Conservation (phyloP, 1,140 invertebrate genomes). For the Bombus superbus region DNA sequence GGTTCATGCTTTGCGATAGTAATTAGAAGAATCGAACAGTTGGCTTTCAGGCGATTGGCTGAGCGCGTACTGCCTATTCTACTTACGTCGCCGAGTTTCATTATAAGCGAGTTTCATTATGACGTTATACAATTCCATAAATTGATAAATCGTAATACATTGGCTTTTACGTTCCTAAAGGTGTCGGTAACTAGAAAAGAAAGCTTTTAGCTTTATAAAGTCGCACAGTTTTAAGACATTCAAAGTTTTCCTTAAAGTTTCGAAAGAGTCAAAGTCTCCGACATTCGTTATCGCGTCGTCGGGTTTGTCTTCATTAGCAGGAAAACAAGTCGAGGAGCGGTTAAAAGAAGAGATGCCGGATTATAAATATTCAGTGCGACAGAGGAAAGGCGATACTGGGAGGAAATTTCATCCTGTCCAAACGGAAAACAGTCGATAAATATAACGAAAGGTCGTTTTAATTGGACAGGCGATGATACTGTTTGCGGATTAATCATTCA, state of each 20-base stretch:
- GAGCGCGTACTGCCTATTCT: neutral
- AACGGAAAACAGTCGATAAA: too few species aligned
- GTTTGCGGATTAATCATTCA: neutral
- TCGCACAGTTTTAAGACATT: too few species aligned
- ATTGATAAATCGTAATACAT: neutral
- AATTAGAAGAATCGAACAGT: neutral
- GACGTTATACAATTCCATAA: too few species aligned
- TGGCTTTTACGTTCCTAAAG: neutral
- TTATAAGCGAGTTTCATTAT: too few species aligned
- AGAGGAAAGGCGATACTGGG: neutral
- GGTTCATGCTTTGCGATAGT: too few species aligned
- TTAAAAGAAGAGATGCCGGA: neutral
- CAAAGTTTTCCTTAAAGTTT: too few species aligned
- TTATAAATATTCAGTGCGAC: constrained; percentile 7
- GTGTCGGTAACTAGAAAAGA: too few species aligned
- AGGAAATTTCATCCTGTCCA: neutral
- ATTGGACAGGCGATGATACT: neutral
- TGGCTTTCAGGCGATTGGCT: neutral
- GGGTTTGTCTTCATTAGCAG: neutral
- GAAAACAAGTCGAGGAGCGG: neutral
- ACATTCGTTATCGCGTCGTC: neutral
- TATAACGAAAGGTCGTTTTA: neutral
- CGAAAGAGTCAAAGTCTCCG: too few species aligned
- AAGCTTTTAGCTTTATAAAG: too few species aligned
- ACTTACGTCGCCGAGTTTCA: neutral